phyloP scores from a whole-genome alignment of 2,113 vertebrate species.

The Oryzias celebensis region DNA sequence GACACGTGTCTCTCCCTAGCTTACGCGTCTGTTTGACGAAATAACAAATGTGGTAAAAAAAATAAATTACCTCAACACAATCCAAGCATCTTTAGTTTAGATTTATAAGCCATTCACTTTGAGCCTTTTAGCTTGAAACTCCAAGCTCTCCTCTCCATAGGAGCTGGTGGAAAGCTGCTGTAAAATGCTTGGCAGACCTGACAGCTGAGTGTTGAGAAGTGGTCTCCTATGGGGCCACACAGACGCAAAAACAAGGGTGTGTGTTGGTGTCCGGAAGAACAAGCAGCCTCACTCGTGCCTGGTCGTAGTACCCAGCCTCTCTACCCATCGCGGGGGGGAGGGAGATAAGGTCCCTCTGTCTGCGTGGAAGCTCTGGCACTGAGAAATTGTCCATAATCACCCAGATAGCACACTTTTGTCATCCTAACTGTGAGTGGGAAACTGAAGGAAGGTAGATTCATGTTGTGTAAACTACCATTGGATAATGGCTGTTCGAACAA shows the following conservation, averaged over 20 bases:
- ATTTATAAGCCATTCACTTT: constrained; percentile 30
- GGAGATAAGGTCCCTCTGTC: constrained; percentile 67
- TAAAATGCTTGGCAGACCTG: constrained; percentile 59
- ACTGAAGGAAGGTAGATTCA: constrained; percentile 76
- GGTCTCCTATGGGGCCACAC: constrained; percentile 66
- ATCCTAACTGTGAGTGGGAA: constrained; percentile 72
- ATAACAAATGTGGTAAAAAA: constrained; percentile 17
- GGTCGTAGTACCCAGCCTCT: constrained; percentile 64
- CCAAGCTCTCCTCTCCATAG: constrained; percentile 44
- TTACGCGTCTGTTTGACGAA: constrained; percentile 32
- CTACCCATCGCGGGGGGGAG: constrained; percentile 63
- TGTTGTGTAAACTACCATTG: constrained; percentile 81
- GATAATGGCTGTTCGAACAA: constrained; percentile 81
- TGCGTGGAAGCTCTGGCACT: constrained; percentile 74
- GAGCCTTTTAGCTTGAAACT: constrained; percentile 27
- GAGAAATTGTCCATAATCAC: constrained; percentile 81
- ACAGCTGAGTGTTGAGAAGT: constrained; percentile 66
- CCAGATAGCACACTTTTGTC: constrained; percentile 79
- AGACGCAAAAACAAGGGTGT: constrained; percentile 32
- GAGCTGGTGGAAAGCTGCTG: constrained; percentile 47
- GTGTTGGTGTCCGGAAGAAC: constrained; percentile 52
- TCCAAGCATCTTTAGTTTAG: constrained; percentile 18
- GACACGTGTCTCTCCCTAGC: not conserved
- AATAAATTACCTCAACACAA: constrained; percentile 32
- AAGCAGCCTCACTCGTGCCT: constrained; percentile 49